Conservation (phyloP, 2,797 vertebrate genomes). For the Myotis myotis region DNA sequence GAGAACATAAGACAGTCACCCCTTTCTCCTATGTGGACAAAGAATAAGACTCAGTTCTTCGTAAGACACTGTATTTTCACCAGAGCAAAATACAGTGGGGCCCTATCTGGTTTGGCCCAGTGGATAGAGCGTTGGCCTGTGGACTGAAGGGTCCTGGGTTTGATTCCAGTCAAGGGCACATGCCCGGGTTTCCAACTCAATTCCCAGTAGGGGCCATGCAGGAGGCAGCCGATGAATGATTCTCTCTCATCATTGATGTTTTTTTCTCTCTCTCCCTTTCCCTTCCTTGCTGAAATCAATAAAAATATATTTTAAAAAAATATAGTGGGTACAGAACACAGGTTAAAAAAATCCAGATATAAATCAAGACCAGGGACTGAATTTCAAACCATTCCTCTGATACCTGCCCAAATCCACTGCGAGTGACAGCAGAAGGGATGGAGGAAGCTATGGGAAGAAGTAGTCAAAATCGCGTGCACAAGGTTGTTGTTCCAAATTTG, state of each 20-base stretch:
- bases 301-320: not conserved
- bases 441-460: not conserved
- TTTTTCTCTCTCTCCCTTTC: too few relatives aligned
- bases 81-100: not conserved
- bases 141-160: too few relatives aligned
- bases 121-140: too few relatives aligned
- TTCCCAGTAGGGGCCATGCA: too few relatives aligned
- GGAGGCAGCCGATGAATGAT: too few relatives aligned
- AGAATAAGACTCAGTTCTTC: not conserved
- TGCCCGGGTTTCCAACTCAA: too few relatives aligned
- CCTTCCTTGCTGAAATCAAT: too few relatives aligned
- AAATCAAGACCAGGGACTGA: not conserved
- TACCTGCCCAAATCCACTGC: conserved; percentile 22
- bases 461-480: not conserved
- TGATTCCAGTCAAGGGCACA: too few relatives aligned
- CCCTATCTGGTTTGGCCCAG: too few relatives aligned
- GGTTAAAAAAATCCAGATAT: not conserved
- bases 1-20: not conserved
- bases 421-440: not conserved
- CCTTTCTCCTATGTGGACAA: not conserved
- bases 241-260: too few relatives aligned
- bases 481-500: conserved; percentile 53
- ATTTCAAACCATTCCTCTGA: conserved; percentile 1
- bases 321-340: not conserved
- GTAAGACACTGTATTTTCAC: not conserved